Evolutionary conservation across 2,113 vertebrate species (phyloP).

Genomic region (Pelvicachromis taeniatus): DNA sequence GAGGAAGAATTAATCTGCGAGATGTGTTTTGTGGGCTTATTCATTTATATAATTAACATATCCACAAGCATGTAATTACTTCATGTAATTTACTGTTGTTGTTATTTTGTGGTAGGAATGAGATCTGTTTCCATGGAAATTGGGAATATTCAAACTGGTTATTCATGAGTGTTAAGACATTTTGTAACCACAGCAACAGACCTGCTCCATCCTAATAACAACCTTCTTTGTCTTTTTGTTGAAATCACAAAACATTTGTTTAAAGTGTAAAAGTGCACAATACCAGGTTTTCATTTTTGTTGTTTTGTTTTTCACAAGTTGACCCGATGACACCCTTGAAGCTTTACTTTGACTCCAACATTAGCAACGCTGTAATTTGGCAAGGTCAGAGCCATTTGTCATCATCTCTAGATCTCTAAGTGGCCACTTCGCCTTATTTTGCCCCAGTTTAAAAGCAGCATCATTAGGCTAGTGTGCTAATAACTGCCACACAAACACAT

Average conservation of each 20-base stretch:
- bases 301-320: neutral
- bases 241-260: neutral
- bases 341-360: neutral
- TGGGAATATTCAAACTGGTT: slow-evolving; percentile 13
- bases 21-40: neutral
- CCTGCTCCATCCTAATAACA: neutral
- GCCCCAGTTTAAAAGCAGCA: neutral
- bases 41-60: neutral
- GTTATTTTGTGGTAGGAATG: neutral
- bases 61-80: neutral
- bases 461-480: slow-evolving; percentile 7
- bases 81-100: neutral
- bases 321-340: neutral
- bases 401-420: slow-evolving; percentile 13
- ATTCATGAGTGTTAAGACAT: slow-evolving; percentile 9
- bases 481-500: neutral
- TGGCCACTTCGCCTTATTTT: slow-evolving; percentile 24
- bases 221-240: neutral
- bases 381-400: slow-evolving; percentile 39
- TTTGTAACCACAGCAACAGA: neutral
- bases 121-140: slow-evolving; percentile 52
- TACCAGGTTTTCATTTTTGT: neutral
- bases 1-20: neutral
- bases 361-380: neutral
- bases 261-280: neutral